phyloP scores from a whole-genome alignment of 1,140 invertebrate species.

The Ips typographus region DNA sequence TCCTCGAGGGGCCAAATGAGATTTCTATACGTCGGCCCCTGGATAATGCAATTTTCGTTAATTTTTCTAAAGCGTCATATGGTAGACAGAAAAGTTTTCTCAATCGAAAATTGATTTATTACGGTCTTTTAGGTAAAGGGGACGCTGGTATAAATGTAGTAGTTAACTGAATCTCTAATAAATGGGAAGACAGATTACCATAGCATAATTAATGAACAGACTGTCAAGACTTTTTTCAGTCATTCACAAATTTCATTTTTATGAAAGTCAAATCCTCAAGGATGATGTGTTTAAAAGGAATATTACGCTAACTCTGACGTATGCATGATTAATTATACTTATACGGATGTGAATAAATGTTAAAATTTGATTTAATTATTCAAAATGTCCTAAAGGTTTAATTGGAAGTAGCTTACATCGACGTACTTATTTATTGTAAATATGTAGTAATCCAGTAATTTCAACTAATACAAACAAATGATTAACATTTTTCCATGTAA shows the following conservation, averaged over 20 bases:
- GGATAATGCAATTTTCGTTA: neutral
- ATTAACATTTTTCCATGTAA: too few species aligned
- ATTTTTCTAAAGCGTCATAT: conserved; percentile 5
- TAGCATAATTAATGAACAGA: neutral
- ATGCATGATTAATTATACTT: too few species aligned
- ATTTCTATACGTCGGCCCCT: conserved; percentile 8
- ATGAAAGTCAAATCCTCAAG: neutral
- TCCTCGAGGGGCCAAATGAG: conserved; percentile 23
- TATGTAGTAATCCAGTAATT: too few species aligned
- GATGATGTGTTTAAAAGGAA: too few species aligned
- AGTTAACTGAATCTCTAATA: neutral
- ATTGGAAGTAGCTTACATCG: too few species aligned
- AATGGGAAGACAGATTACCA: neutral
- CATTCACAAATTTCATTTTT: neutral
- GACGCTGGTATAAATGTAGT: neutral
- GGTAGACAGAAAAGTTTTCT: conserved; percentile 9
- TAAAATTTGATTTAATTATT: too few species aligned
- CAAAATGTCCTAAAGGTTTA: too few species aligned
- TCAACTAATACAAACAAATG: too few species aligned
- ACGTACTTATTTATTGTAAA: too few species aligned
- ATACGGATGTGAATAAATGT: too few species aligned
- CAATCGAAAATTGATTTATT: conserved; percentile 15
- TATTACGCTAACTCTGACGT: too few species aligned
- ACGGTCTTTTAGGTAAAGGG: conserved; percentile 1
- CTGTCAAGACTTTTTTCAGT: neutral